Evolutionary conservation across 1,140 invertebrate species (phyloP).

Genomic region (Trissolcus basalis): DNA sequence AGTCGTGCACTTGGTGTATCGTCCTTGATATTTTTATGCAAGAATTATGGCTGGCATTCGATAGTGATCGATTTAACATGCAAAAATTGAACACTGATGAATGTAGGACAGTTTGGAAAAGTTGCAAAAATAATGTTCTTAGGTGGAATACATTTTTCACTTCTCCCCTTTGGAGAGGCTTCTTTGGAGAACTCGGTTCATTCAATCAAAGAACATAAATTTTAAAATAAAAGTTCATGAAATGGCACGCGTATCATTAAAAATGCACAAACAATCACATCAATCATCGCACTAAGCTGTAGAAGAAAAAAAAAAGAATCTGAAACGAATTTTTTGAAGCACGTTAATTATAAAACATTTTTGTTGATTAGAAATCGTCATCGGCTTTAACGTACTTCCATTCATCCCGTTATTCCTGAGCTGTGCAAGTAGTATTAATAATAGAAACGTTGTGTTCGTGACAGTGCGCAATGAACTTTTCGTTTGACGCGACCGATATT

Average conservation of each 20-base stretch:
- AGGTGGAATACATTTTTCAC: too few relatives aligned
- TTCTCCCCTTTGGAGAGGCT: too few relatives aligned
- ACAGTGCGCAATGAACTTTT: slow-evolving; percentile 65
- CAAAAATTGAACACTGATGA: too few relatives aligned
- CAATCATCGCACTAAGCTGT: slow-evolving; percentile 6
- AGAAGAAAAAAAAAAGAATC: not conserved
- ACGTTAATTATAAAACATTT: too few relatives aligned
- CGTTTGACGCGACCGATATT: slow-evolving; percentile 53
- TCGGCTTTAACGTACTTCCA: slow-evolving; percentile 36
- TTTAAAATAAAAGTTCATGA: not conserved
- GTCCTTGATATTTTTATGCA: too few relatives aligned
- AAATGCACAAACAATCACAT: not conserved
- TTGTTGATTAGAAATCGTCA: slow-evolving; percentile 3
- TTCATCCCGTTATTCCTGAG: slow-evolving; percentile 58
- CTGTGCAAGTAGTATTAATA: slow-evolving; percentile 37
- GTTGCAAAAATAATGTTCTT: too few relatives aligned
- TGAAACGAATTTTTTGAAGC: too few relatives aligned
- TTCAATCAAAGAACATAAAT: not conserved
- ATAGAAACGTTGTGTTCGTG: slow-evolving; percentile 49
- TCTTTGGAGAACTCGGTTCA: too few relatives aligned
- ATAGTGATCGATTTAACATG: too few relatives aligned
- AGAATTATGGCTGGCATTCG: too few relatives aligned
- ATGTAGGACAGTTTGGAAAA: too few relatives aligned
- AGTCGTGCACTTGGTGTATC: too few relatives aligned
- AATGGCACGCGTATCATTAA: not conserved